Conservation (phyloP, 2,888 invertebrate genomes). For the Pyrrhia umbra region DNA sequence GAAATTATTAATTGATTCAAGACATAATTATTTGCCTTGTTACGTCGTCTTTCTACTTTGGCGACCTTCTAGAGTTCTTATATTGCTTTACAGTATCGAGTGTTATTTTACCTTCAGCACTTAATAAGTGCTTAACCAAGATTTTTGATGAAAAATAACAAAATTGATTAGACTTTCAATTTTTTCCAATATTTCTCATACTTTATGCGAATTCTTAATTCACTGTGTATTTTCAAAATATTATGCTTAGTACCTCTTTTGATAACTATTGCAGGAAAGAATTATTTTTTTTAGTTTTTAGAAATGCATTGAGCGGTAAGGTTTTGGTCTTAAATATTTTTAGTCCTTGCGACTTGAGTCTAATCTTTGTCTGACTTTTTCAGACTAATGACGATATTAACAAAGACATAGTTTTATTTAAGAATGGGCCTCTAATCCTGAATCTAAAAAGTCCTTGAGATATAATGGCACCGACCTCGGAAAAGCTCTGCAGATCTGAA, state of each 20-base stretch:
- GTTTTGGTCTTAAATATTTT: conserved; percentile 31
- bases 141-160: no score
- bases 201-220: no score
- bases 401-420: conserved; percentile 8
- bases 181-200: no score
- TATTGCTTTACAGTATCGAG: no score
- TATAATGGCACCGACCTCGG: conserved; percentile 88
- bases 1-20: not conserved
- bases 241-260: no score
- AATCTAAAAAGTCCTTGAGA: conserved; percentile 91
- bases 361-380: conserved; percentile 30
- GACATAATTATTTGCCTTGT: not conserved
- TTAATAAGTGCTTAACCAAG: no score
- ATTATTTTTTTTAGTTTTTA: not conserved
- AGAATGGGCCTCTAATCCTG: conserved; percentile 91
- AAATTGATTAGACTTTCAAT: no score
- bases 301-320: conserved; percentile 10
- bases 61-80: not conserved
- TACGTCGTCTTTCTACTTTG: not conserved
- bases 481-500: conserved; percentile 89
- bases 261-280: no score
- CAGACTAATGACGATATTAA: not conserved
- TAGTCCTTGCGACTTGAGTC: conserved; percentile 34
- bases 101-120: no score
- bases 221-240: no score